Conservation (phyloP, 2,797 vertebrate species). For the Crenuchus spilurus region DNA sequence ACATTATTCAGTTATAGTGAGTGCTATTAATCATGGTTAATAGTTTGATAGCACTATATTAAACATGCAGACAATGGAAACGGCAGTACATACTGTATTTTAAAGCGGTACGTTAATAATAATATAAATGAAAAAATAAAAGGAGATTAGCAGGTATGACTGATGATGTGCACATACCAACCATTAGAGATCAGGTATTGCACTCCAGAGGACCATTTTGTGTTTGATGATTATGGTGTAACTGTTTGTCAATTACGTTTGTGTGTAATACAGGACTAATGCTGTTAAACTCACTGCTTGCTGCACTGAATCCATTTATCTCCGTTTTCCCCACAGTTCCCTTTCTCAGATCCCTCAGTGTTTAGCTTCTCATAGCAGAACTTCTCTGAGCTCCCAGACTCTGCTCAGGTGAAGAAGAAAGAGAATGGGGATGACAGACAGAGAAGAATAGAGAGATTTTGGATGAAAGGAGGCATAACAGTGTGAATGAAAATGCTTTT, state of each 20-base stretch:
- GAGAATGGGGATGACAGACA: not conserved
- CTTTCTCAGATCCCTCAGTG: constrained; percentile 96
- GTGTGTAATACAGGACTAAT: not conserved
- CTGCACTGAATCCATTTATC: constrained; percentile 94
- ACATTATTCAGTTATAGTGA: no score
- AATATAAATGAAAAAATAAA: not conserved
- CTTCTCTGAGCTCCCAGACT: constrained; percentile 92
- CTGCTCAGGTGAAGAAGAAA: constrained; percentile 66
- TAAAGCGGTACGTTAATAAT: no score
- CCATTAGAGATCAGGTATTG: no score
- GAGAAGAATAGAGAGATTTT: not conserved
- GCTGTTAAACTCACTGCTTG: constrained; percentile 89
- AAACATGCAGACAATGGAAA: no score
- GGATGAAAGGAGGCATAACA: not conserved
- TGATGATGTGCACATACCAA: no score
- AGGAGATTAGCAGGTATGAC: no score
- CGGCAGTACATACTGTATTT: no score
- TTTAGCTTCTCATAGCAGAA: constrained; percentile 99
- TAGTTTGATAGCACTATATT: no score
- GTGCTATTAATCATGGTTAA: no score
- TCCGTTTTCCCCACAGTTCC: constrained; percentile 95
- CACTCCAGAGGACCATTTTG: no score
- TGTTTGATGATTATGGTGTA: not conserved
- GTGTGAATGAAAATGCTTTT: not conserved
- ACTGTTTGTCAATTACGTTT: not conserved